Evolutionary conservation across 2,888 invertebrate species (phyloP).

Genomic region (Cephus nigrinus): DNA sequence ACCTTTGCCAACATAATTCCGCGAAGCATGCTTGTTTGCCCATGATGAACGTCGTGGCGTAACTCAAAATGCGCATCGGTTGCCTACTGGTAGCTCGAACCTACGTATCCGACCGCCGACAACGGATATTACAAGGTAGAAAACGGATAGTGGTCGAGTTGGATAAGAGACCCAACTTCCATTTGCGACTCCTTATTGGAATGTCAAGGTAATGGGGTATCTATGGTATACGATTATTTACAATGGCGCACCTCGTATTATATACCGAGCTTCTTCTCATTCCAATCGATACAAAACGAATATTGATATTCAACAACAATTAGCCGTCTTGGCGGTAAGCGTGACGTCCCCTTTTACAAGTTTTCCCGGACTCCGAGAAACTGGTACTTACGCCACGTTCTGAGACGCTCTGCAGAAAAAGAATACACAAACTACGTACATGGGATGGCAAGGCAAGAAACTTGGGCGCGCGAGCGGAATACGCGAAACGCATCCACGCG

Average conservation of each 20-base stretch:
- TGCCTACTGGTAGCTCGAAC: not conserved
- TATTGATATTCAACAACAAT: not conserved
- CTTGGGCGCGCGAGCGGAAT: slow-evolving; percentile 6
- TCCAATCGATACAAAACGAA: not conserved
- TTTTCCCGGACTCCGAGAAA: slow-evolving; percentile 13
- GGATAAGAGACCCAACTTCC: not conserved
- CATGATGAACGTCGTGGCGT: slow-evolving; percentile 32
- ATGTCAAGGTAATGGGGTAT: not conserved
- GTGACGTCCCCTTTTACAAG: not conserved
- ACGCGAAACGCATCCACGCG: slow-evolving; percentile 12
- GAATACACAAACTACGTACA: slow-evolving; percentile 14
- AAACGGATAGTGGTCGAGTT: not conserved
- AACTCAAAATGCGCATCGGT: slow-evolving; percentile 29
- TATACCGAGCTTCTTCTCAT: not conserved
- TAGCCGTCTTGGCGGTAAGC: not conserved
- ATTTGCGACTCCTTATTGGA: not conserved
- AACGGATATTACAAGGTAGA: not conserved
- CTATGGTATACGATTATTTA: not conserved
- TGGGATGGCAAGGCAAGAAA: slow-evolving; percentile 7
- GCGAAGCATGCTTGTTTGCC: slow-evolving; percentile 30
- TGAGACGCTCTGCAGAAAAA: slow-evolving; percentile 8
- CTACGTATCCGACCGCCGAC: not conserved
- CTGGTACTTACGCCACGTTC: slow-evolving; percentile 15
- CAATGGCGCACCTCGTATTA: not conserved
- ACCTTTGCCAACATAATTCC: slow-evolving; percentile 24